Percentiles rank a stretch among this genome's conserved stretches.
phyloP scores from a whole-genome alignment of 2,797 vertebrate genomes.

The Crenuchus spilurus region DNA sequence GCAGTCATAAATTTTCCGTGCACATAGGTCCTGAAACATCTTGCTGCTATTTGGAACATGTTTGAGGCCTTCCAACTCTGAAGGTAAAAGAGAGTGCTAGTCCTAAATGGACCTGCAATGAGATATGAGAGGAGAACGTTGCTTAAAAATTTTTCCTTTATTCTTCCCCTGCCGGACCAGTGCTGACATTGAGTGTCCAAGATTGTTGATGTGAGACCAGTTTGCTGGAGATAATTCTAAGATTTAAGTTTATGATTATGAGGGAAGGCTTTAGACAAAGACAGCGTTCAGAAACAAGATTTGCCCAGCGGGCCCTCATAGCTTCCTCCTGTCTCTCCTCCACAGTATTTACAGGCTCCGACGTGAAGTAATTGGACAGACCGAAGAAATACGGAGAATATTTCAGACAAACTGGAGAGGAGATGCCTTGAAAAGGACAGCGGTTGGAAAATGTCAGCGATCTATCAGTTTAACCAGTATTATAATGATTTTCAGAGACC shows the following conservation, averaged over 20 bases:
- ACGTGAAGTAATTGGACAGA: conserved; percentile 54
- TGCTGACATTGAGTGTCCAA: too few relatives aligned
- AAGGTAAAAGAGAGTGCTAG: conserved; percentile 20
- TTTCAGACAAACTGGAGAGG: conserved; percentile 18
- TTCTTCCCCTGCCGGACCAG: too few relatives aligned
- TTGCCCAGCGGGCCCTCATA: conserved; percentile 29
- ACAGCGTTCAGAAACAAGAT: conserved; percentile 4
- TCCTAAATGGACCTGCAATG: conserved; percentile 25
- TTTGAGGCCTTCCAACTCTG: conserved; percentile 34
- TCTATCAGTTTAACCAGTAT: conserved; percentile 31
- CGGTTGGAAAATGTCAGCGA: conserved; percentile 41
- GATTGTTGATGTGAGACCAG: conserved; percentile 44
- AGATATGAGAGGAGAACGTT: conserved; percentile 29
- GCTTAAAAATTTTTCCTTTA: neutral
- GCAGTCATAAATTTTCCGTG: conserved; percentile 44
- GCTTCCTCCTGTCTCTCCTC: conserved; percentile 46
- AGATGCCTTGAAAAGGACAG: conserved; percentile 24
- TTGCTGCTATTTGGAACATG: conserved; percentile 33
- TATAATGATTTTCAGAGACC: conserved; percentile 24
- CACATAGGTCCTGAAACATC: conserved; percentile 35
- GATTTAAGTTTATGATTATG: neutral
- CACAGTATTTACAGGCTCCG: conserved; percentile 44
- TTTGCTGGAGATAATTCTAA: too few relatives aligned
- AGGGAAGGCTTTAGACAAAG: neutral
- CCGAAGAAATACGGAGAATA: conserved; percentile 38